A percentile compares a stretch with the other conserved stretches of the same genome.
Conservation (phyloP, 2,888 invertebrate species). For the Villa cingulata region DNA sequence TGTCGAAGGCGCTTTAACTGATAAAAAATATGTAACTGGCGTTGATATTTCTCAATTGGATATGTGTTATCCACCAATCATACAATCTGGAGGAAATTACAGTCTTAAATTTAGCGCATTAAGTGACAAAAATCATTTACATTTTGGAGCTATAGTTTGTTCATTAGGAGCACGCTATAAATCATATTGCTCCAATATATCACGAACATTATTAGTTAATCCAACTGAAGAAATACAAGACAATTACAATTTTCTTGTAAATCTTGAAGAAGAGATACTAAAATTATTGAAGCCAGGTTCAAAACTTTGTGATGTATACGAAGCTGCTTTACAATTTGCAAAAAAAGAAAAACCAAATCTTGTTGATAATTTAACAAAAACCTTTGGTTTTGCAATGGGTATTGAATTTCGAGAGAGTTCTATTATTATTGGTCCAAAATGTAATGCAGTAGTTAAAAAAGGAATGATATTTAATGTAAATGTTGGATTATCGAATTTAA, state of each 20-base stretch:
- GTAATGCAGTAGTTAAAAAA: constrained; percentile 61
- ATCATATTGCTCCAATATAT: constrained; percentile 95
- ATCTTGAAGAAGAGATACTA: constrained; percentile 79
- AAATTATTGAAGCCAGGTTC: constrained; percentile 69
- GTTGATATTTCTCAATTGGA: constrained; percentile 83
- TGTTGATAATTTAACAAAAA: constrained; percentile 82
- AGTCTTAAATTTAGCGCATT: constrained; percentile 91
- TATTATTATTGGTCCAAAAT: constrained; percentile 83
- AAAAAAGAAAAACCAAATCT: constrained; percentile 77
- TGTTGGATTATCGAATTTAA: constrained; percentile 76
- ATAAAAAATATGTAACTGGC: constrained; percentile 88
- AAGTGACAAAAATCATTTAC: constrained; percentile 85
- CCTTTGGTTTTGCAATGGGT: constrained; percentile 95
- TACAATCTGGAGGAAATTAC: constrained; percentile 98
- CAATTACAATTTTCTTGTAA: constrained; percentile 83
- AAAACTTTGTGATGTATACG: constrained; percentile 77
- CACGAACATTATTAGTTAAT: constrained; percentile 90
- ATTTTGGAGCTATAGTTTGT: constrained; percentile 93
- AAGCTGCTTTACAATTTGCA: constrained; percentile 63
- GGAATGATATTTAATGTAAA: constrained; percentile 96
- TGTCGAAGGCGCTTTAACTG: constrained; percentile 83
- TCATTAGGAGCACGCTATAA: constrained; percentile 91
- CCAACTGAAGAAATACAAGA: constrained; percentile 67
- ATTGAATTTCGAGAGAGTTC: constrained; percentile 96
- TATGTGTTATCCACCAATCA: constrained; percentile 97